These are phyloP conservation scores for Busseola fusca DNA, from an alignment of 2,888 invertebrate genomes.

Conservation along the genomic window DNA sequence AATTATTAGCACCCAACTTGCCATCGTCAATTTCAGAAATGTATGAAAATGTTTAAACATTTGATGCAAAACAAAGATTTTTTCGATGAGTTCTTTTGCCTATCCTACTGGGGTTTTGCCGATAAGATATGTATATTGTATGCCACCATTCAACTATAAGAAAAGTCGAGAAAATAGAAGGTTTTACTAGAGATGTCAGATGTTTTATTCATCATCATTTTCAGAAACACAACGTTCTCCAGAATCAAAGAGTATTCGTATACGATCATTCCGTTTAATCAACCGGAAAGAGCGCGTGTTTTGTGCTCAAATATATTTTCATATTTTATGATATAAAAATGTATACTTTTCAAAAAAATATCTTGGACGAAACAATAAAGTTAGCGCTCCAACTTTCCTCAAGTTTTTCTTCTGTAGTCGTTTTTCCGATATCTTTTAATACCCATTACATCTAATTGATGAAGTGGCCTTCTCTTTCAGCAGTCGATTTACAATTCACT, in stretches of 20 bases:
- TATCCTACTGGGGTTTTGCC: background rate
- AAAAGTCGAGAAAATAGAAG: background rate
- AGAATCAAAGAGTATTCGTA: constrained; percentile 2
- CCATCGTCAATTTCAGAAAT: background rate
- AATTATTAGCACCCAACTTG: background rate
- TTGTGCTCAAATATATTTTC: background rate
- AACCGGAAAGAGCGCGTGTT: background rate
- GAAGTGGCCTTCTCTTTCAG: constrained; percentile 7
- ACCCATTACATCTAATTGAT: constrained; percentile 21
- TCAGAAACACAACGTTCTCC: background rate
- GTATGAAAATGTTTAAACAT: background rate
- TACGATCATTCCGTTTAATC: constrained; percentile 1
- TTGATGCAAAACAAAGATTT: background rate
- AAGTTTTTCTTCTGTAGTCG: background rate
- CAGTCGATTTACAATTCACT: constrained; percentile 45
- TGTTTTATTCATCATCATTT: constrained; percentile 18
- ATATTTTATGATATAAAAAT: background rate
- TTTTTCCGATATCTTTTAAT: constrained; percentile 10
- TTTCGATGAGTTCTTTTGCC: background rate
- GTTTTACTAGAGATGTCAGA: background rate
- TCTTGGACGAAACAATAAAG: background rate
- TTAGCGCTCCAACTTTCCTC: background rate
- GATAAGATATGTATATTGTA: constrained; percentile 1
- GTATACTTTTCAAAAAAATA: background rate
- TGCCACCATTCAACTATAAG: background rate